Conservation (phyloP, 2,797 vertebrate species). For the Muscicapa striata region DNA sequence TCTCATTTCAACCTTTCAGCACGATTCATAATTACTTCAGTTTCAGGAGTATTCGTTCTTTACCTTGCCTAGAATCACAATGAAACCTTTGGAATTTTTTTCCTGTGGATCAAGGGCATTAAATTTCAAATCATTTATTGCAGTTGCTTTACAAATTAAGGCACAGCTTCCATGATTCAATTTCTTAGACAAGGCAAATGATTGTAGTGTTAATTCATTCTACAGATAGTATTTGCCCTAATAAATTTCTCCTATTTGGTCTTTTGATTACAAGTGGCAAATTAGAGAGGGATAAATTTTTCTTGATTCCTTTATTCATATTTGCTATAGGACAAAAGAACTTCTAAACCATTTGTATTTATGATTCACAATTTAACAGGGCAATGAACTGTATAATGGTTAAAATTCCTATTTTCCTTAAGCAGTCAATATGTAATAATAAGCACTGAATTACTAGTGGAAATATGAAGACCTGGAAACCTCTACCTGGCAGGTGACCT, state of each 20-base stretch:
- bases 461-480: neutral
- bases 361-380: neutral
- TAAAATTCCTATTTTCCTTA: neutral
- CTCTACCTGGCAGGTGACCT: neutral
- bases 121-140: constrained; percentile 54
- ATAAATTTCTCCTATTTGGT: neutral
- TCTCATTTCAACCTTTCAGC: constrained; percentile 17
- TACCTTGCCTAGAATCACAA: constrained; percentile 35
- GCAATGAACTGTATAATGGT: neutral
- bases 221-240: neutral
- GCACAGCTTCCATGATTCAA: constrained; percentile 23
- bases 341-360: neutral
- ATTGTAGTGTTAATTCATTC: constrained; percentile 44
- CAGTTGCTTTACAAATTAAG: constrained; percentile 50
- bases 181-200: constrained; percentile 23
- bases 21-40: constrained; percentile 44
- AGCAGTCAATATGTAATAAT: neutral
- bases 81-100: neutral
- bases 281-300: neutral
- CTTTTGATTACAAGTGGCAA: neutral
- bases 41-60: constrained; percentile 36
- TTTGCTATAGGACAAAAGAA: neutral
- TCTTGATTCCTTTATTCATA: neutral
- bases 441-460: neutral
- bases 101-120: constrained; percentile 4